These are phyloP conservation scores for Microctenopoma stevenorrisi DNA, from an alignment of 2,797 vertebrate genomes.

Conservation along the genomic window DNA sequence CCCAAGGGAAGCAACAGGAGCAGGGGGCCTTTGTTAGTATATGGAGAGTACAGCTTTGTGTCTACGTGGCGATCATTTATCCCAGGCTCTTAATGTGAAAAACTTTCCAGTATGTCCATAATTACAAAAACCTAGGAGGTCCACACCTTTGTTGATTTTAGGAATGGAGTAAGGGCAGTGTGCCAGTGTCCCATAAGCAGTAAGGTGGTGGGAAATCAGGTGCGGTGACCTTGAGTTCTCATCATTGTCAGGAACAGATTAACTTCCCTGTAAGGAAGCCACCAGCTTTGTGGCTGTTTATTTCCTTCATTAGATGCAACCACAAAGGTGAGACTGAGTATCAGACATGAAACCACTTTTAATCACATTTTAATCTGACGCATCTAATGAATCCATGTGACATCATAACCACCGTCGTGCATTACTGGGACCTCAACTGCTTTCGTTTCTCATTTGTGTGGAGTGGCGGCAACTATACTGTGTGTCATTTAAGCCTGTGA, in stretches of 20 bases:
- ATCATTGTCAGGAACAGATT: background rate
- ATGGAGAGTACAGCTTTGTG: background rate
- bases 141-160: slow-evolving; percentile 38
- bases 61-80: slow-evolving; percentile 10
- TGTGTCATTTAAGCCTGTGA: background rate
- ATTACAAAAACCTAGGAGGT: slow-evolving; percentile 21
- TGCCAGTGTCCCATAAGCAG: slow-evolving; percentile 2
- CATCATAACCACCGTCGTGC: background rate
- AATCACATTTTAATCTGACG: background rate
- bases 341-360: background rate
- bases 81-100: slow-evolving; percentile 15
- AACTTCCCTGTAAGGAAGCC: background rate
- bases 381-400: background rate
- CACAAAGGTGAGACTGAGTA: background rate
- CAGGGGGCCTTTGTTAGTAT: background rate
- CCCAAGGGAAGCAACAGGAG: slow-evolving; percentile 14
- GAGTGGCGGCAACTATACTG: background rate
- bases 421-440: background rate
- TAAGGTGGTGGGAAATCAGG: slow-evolving; percentile 12
- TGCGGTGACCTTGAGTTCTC: background rate
- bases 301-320: background rate
- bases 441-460: slow-evolving; percentile 14
- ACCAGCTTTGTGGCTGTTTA: background rate
- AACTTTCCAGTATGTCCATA: slow-evolving; percentile 3
- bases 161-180: slow-evolving; percentile 13